These are phyloP conservation scores for Trypoxylus dichotomus DNA, from an alignment of 1,140 invertebrate genomes.

Conservation along the genomic window DNA sequence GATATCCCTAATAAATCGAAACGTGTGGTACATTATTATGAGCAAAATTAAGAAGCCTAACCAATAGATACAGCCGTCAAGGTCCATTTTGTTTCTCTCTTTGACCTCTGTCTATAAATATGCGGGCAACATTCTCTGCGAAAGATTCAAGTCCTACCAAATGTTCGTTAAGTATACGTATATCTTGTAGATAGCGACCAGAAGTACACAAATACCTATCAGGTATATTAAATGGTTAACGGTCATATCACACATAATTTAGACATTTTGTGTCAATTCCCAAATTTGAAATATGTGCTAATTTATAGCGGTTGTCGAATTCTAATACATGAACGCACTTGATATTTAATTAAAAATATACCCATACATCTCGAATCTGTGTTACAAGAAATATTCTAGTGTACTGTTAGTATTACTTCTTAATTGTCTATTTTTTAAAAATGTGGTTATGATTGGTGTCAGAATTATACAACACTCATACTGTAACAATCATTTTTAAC, in stretches of 20 bases:
- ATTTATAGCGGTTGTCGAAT: background rate
- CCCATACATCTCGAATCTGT: too few species aligned
- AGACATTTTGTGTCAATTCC: background rate
- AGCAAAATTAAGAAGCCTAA: constrained; percentile 30
- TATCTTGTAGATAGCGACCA: constrained; percentile 5
- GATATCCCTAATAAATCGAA: constrained; percentile 14
- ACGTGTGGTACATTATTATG: constrained; percentile 9
- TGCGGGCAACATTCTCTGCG: background rate
- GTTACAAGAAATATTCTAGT: too few species aligned
- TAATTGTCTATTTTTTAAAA: too few species aligned
- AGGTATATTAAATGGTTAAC: constrained; percentile 6
- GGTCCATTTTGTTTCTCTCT: constrained; percentile 29
- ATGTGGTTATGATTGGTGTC: too few species aligned
- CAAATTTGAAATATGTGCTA: background rate
- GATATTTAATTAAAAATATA: background rate
- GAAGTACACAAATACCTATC: background rate
- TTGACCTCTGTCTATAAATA: background rate
- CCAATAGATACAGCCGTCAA: constrained; percentile 35
- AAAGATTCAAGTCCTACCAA: background rate
- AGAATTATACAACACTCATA: too few species aligned
- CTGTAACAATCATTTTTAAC: too few species aligned
- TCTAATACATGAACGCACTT: background rate
- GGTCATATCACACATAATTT: constrained; percentile 27
- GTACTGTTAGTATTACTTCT: too few species aligned
- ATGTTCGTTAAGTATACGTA: background rate